phyloP scores from a whole-genome alignment of 1,140 invertebrate genomes.

The Orchestia grillus region DNA sequence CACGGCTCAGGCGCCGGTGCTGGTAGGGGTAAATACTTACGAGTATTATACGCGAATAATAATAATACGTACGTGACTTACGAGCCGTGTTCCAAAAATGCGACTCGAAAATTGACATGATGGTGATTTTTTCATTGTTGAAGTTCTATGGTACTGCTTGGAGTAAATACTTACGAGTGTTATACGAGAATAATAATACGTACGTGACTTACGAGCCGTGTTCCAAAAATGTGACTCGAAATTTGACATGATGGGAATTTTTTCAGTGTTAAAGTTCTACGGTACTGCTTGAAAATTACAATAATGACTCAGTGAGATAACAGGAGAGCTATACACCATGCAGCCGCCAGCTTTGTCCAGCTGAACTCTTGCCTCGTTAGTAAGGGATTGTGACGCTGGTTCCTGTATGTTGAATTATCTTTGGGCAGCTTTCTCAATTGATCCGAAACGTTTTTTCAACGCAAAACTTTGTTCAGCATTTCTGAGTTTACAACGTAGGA shows the following conservation, averaged over 20 bases:
- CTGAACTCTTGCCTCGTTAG: not conserved
- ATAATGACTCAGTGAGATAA: not conserved
- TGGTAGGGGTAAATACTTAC: not conserved
- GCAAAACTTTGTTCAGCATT: not conserved
- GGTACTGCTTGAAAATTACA: not conserved
- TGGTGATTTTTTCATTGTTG: not conserved
- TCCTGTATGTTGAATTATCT: not conserved
- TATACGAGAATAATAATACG: no score
- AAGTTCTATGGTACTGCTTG: no score
- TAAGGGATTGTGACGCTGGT: not conserved
- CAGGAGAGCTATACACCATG: not conserved
- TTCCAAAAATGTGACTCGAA: not conserved
- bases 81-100: no score
- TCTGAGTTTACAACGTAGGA: not conserved
- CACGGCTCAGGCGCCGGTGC: not conserved
- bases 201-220: no score
- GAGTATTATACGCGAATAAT: no score
- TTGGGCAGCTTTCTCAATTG: not conserved
- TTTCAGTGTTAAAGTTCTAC: not conserved
- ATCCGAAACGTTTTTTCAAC: not conserved
- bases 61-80: no score
- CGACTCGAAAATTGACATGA: not conserved
- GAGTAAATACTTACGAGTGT: not conserved
- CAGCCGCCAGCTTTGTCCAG: not conserved
- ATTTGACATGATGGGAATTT: not conserved